Evolutionary conservation across 1,140 invertebrate species (phyloP), one percentile per base, ranked within the genome.

Genomic region (Branchinecta lindahli): DNA sequence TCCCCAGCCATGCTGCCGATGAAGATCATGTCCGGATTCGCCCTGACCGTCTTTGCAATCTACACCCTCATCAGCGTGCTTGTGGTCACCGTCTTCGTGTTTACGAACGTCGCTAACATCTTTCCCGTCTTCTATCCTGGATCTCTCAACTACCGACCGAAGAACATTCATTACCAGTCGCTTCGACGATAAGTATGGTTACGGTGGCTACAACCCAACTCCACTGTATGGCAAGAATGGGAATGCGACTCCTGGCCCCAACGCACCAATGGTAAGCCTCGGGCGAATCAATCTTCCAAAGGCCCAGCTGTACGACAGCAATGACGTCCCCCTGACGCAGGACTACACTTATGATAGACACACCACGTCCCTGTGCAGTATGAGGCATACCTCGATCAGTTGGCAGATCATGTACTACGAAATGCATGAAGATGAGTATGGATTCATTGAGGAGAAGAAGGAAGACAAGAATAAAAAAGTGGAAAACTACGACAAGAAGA

Each of bases 351-450:
- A 52, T 52, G 47, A 52, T n/a, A 52, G 47, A 52, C 47, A 52
- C 47, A n/a, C n/a, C 9, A 52, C n/a, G 47, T 52, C 47, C 9
- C 47, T n/a, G 47, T 9, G 47, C 47, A 52, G n/a, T 52, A 52
- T n/a, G 9, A 9, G n/a, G 47, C 47, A 52, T 52, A 9, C n/a
- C n/a, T 52, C 9, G 47, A 52, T 52, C 9, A 9, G 9, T n/a
- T 52, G n/a, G 47, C 47, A 52, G 47, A 52, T 52, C n/a, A 52
- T 9, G 47, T 52, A 52, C n/a, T 52, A 52, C n/a, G 47, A 52
- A 52, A 52, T 52, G 47, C 47, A 52, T 52, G 47, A 52, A 52
- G 47, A 52, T 52, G 47, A 52, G n/a, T 52, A 52, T 52, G 47
- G 47, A 9, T 52, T 52, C n/a, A n/a, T 9, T 9, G 47, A 52